These are phyloP conservation scores for Erebia aethiops DNA, from an alignment of 2,888 invertebrate genomes.

Conservation along the genomic window DNA sequence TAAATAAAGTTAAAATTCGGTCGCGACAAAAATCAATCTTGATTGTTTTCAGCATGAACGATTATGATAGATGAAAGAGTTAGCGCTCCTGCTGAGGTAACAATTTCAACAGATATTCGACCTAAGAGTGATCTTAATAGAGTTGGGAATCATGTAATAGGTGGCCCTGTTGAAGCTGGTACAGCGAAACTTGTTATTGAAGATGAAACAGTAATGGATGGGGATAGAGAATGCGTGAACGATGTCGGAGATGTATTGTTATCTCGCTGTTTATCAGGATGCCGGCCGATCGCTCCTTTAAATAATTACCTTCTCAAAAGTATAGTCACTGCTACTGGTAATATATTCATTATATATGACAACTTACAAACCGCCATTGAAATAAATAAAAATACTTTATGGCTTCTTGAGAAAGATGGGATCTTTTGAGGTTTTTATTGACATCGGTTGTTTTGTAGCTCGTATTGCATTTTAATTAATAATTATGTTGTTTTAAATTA, in stretches of 20 bases:
- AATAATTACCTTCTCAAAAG: constrained; percentile 81
- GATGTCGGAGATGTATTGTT: constrained; percentile 81
- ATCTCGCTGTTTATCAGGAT: constrained; percentile 79
- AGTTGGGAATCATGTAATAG: constrained; percentile 52
- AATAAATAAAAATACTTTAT: constrained; percentile 77
- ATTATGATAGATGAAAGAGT: constrained; percentile 84
- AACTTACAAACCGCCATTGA: constrained; percentile 75
- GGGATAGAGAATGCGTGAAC: constrained; percentile 81
- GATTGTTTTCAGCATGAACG: constrained; percentile 84
- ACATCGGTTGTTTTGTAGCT: constrained; percentile 48
- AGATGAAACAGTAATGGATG: constrained; percentile 83
- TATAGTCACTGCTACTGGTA: constrained; percentile 77
- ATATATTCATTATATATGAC: constrained; percentile 81
- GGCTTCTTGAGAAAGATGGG: constrained; percentile 57
- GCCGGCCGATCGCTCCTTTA: constrained; percentile 77
- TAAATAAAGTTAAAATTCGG: constrained; percentile 50
- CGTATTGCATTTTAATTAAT: constrained; percentile 17
- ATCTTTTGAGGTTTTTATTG: constrained; percentile 54
- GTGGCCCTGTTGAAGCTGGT: constrained; percentile 53
- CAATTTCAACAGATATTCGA: constrained; percentile 52
- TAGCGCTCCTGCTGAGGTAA: constrained; percentile 78
- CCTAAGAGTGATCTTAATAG: constrained; percentile 54
- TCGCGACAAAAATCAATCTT: constrained; percentile 72
- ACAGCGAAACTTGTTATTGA: constrained; percentile 77
- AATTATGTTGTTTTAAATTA: constrained; percentile 20